These are phyloP conservation scores for Pantherophis guttatus DNA, from an alignment of 2,113 vertebrate genomes.

Conservation along the genomic window DNA sequence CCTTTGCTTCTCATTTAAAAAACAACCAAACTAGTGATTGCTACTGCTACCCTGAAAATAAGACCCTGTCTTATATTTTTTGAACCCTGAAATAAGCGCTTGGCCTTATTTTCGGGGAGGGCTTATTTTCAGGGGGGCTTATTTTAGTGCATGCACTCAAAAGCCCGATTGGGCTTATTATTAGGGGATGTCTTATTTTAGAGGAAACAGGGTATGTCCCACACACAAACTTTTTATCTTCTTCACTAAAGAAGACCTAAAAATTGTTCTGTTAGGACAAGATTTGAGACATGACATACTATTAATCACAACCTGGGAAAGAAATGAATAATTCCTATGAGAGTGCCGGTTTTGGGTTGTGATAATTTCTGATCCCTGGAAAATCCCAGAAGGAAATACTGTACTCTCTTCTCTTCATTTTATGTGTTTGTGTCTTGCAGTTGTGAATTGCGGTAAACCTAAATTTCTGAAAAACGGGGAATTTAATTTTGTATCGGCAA, in stretches of 20 bases:
- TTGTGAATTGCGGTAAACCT: conserved; percentile 70
- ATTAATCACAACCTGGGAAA: not conserved
- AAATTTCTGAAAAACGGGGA: conserved; percentile 59
- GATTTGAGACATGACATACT: not conserved
- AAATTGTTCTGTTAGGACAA: not conserved
- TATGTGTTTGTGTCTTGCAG: conserved; percentile 50
- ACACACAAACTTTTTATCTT: not conserved
- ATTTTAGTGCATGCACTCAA: too few species aligned
- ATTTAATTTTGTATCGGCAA: conserved; percentile 46
- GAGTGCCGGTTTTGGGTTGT: not conserved
- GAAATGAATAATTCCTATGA: not conserved
- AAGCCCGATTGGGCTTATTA: too few species aligned
- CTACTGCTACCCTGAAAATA: too few species aligned
- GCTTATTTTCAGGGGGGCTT: too few species aligned
- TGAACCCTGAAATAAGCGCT: too few species aligned
- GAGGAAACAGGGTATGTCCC: not conserved
- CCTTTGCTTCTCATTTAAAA: not conserved
- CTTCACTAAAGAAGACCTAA: not conserved
- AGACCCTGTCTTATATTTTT: too few species aligned
- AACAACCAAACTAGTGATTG: not conserved
- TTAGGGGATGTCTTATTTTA: too few species aligned
- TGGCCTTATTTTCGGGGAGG: too few species aligned
- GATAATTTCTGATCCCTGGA: not conserved
- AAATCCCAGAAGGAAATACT: not conserved
- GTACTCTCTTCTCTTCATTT: not conserved